Base-by-base conservation (phyloP, 2,797 vertebrate species). In the Chaenodraco wilsoni region DNA sequence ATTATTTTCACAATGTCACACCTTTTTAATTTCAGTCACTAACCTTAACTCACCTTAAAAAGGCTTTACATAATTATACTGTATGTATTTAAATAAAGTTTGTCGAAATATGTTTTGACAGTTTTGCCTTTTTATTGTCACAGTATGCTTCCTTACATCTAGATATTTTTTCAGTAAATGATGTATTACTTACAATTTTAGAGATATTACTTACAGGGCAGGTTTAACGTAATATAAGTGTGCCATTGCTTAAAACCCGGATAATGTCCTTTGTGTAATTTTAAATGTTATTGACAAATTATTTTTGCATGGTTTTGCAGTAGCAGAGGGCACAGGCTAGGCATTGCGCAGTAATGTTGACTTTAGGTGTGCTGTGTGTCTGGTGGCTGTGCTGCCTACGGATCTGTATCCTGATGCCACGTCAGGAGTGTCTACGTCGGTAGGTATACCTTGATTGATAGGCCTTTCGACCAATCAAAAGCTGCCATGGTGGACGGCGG, bases 401-500 rank as follows among this genome's bases (percentile, higher is more conserved):
- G 62, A 66, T 70, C 37, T 55, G 54, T 63, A 87, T 92, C 88
- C 88, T 92, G 83, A 54, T 94, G 94, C 95, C 94, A 95, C 94
- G 95, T 95, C 92, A 93, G 75, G 62, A 71, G 8, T 68, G 64
- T 57, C 49, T 69, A 45, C 71, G 87, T 92, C 16, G 8, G 27
- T 59, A 59, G 74, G 66, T 62, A 23, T 19, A 4, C 3, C 31
- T 3, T 54, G 81, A 93, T 9, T 77, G 90, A 85, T 88, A 81
- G 70, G 37, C 1, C 0, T 0, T 3, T 66, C 4, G 23, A 33
- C 94, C 93, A 95, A 94, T 95, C 63, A 85, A 16, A 83, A 4
- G 3, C 14, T 49, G 27, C 17, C 19, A 43, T 62, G 27, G 9
- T 70, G 64, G 68, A 16, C 19, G 40, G 45, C 17, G 46, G 68